Base-by-base conservation (phyloP, 2,797 vertebrate species). In the Denticeps clupeoides region DNA sequence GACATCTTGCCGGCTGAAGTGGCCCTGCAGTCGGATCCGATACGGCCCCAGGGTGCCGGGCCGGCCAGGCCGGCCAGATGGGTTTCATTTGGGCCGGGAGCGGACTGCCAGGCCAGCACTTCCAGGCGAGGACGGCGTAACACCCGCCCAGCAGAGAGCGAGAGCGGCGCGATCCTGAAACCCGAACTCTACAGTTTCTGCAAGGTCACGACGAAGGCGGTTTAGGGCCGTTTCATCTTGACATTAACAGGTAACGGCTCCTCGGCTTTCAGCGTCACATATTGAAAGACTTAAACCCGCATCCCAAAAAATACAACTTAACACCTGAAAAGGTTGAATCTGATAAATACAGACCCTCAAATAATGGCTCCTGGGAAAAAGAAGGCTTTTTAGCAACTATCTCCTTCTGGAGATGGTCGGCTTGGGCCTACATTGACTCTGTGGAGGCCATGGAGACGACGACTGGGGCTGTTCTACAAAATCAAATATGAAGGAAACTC, bases 21-120 rank as follows among this genome's bases (percentile, higher is more conserved):
- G 35, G 35, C 35, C 10, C 35, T 38, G 35, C 35, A 38, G 38
- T 9, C 10, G 16, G 35, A 38, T 38, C 55, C 59, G 60, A 61
- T 60, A 60, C 4, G 1, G 45, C 2, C 40, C 32, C 48, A 47
- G 53, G 45, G 59, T 41, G 43, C 51, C 44, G 2, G 8, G 37
- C 45, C 50, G 64, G 67, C 61, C 63, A 62, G 42, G 42, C 43
- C 7, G n/a, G 55, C 56, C 71, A 73, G 55, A 67, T 70, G 68
- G 59, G 41, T 71, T 71, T 70, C 49, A 72, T 72, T 75, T 67
- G 58, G 52, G 25, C 25, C 24, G 22, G 22, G n/a, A 43, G 43
- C 25, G 9, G 22, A 22, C n/a, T 62, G 53, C 52, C 58, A 63
- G 68, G 16, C 35, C 35, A 38, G 35, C 66, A 65, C 67, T 54